Base-by-base conservation (phyloP, 2,888 invertebrate species). In the Eretmocerus hayati region DNA sequence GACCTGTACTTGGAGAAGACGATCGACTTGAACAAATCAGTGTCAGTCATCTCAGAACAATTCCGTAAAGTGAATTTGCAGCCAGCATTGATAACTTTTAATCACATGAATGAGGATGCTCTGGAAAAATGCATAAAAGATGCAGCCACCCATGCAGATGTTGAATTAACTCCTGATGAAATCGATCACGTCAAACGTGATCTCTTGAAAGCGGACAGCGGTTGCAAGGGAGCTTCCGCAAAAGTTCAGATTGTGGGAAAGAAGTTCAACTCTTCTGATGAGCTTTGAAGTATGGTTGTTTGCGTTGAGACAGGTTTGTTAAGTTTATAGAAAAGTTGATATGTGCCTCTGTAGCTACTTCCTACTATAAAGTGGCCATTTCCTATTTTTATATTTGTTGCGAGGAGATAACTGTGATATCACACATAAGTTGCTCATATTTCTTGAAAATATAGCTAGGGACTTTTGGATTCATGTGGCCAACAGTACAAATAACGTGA, bases 191-290 rank as follows among this genome's bases (percentile, higher is more conserved):
- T 69, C 19, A 60, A 55, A 19, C 37, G 55, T 6, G 53, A 55
- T 42, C 56, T 70, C 15, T n/a, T 62, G 9, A 21, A 9, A 3
- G 43, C 57, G 2, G 57, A 60, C 16, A 62, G 58, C 40, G 71
- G 70, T 4, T 71, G 71, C 33, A 71, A 71, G 42, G 64, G 69
- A 31, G 68, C 66, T 20, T 59, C 64, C 19, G 59, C 66, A 1
- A 67, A 69, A 50, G 62, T 69, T 38, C 61, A 60, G 35, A 45
- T 53, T 22, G 13, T 48, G 4, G 46, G 42, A 40, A 46, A 52
- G 30, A 16, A n/a, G n/a, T n/a, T n/a, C n/a, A n/a, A n/a, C n/a
- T n/a, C n/a, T n/a, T n/a, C n/a, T n/a, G n/a, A n/a, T n/a, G n/a
- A n/a, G n/a, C n/a, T n/a, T n/a, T n/a, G n/a, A n/a, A n/a, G n/a